Base-by-base conservation (phyloP, 2,888 invertebrate species). In the Electrophaes corylata region DNA sequence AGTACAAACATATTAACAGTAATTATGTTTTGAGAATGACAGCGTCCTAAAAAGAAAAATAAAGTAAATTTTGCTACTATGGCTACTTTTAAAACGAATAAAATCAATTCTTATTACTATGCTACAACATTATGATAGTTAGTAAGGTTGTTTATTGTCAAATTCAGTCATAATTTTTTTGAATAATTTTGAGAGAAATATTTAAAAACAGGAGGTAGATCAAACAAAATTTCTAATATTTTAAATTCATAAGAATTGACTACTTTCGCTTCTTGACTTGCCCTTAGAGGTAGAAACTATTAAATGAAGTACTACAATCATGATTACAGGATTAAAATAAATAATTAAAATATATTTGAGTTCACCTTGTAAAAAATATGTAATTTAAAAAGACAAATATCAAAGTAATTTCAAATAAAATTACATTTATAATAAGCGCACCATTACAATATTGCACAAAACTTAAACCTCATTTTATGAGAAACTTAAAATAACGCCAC, bases 381-480 rank as follows among this genome's bases (percentile, higher is more conserved):
- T 35, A 14, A 35, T 35, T 5, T 35, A 35, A 35, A 35, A 14
- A 6, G 12, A 35, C 1, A 1, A 4, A 33, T 33, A 33, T 33
- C 33, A 33, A 31, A 31, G 4, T 33, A n/a, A 12, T 12, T 33
- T 12, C n/a, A 33, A 33, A 33, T 33, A 12, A 12, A 12, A 12
- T 33, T 20, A 16, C 40, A 39, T 39, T 45, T 26, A 29, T 12
- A 43, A 35, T 45, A 52, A 45, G 44, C 51, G 51, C 44, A 37
- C 16, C 45, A 18, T 37, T 12, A 37, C 3, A 44, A 29, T 39
- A 46, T 53, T 53, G 53, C 45, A 53, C 53, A 39, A 39, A 51
- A 46, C 26, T 4, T 31, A 47, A 16, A 23, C 11, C 46, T 40
- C 46, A 54, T 54, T 47, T 41, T n/a, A 54, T 54, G 53, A 54